Base-by-base conservation (phyloP, 2,113 vertebrate genomes). In the Saguinus imperator region DNA sequence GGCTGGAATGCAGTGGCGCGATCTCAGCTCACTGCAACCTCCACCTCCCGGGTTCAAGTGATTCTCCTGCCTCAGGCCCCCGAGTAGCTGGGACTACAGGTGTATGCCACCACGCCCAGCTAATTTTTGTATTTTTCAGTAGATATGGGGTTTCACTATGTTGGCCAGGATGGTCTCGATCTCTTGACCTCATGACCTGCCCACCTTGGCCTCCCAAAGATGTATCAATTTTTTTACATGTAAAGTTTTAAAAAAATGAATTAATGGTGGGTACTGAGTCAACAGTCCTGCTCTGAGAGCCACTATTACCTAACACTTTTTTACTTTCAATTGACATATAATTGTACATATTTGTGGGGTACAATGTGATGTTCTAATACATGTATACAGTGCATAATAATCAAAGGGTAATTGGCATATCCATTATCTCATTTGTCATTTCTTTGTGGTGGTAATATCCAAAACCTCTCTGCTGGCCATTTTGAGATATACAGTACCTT, bases 181-280 rank as follows among this genome's bases (percentile, higher is more conserved):
- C 52, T 52, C 52, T 17, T 52, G 52, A 52, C 52, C 52, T 52
- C 14, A 16, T 17, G 16, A 52, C 17, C 16, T 1, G 16, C 52
- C 52, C 52, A 52, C 52, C 52, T 52, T 1, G 5, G 52, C 52
- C 52, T 52, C 52, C 52, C 16, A 52, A 23, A 58, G 23, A 58
- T 58, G 57, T 58, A 58, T 23, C 20, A 20, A 68, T 35, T n/a
- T 77, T 81, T 89, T 90, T 40, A 80, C 52, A 85, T 37, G 35
- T 66, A 80, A 93, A 73, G 32, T 48, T 88, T 87, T 93, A 43
- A 93, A 87, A 95, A 20, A 90, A 80, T 92, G 14, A 85, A 89
- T 32, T 12, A 85, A 84, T 66, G n/a, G 37, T 83, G 25, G 32
- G 7, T 94, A 45, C 21, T 82, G 17, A 93, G 70, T 72, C n/a